phyloP scores from a whole-genome alignment of 2,797 vertebrate species.

The Anisognathus igniventris region DNA sequence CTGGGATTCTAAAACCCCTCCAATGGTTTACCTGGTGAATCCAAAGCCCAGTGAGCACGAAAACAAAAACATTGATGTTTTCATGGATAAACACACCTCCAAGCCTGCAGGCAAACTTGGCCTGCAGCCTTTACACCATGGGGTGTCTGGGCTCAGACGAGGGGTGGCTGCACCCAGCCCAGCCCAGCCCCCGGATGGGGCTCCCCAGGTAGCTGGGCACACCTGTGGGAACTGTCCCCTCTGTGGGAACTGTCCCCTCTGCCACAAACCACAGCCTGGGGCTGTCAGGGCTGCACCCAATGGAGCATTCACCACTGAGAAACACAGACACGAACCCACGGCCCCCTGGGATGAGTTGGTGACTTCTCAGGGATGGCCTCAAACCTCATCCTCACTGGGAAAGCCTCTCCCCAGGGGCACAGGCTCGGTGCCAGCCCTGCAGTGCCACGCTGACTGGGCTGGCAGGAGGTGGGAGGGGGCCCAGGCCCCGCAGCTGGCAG shows the following conservation, averaged over 20 bases:
- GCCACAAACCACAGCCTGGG: not conserved
- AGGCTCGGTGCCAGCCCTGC: not conserved
- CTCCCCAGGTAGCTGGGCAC: not conserved
- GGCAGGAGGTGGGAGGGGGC: not conserved
- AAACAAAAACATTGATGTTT: not conserved
- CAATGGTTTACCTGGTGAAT: not conserved
- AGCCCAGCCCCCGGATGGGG: not conserved
- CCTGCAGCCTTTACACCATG: rapidly evolving
- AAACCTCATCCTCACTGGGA: rapidly evolving
- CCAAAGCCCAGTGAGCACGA: not conserved
- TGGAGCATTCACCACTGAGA: not conserved
- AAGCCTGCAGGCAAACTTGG: not conserved
- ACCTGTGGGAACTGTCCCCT: not conserved
- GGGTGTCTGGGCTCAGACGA: rapidly evolving
- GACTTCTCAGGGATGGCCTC: not conserved
- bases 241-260: not conserved
- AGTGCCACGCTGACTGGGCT: rapidly evolving
- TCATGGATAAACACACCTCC: not conserved
- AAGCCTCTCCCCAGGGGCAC: not conserved
- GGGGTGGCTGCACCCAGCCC: rapidly evolving
- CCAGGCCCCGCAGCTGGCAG: not conserved
- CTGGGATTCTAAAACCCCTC: not conserved
- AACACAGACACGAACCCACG: not conserved
- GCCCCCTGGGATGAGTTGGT: rapidly evolving
- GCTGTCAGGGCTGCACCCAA: rapidly evolving